Base-by-base conservation (phyloP, 2,113 vertebrate species). In the Silurus meridionalis region DNA sequence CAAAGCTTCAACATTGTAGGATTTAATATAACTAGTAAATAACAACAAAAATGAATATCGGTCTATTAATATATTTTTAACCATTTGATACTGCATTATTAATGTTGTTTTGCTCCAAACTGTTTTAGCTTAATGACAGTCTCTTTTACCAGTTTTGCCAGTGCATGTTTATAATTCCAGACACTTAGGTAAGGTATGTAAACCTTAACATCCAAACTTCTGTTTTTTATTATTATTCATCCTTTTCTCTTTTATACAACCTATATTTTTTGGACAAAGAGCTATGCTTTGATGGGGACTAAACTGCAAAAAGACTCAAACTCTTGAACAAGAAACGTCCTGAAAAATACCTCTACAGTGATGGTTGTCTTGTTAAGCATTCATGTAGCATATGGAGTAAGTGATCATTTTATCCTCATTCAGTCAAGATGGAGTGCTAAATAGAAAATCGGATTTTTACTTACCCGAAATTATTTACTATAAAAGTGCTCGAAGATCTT, bases 381-480 rank as follows among this genome's bases (percentile, higher is more conserved):
- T 28, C 14, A 66, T 14, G 14, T 53, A 10, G 66, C 46, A 52
- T 52, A 15, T 52, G 17, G 21, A 50, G 10, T 23, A 55, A 53
- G 25, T 11, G 5, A 23, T 53, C 25, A 37, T 66, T 82, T 53
- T 2, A 67, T 55, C 67, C 46, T 23, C 23, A 53, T 53, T 53
- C 23, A 53, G 21, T n/a, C 60, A 66, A n/a, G 48, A 25, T 53
- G 23, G n/a, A 67, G 63, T 69, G 48, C 28, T 28, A 55, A 82
- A 53, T 17, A 67, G 25, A 53, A 25, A 82, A 82, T 82, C 13
- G 8, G 25, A 64, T 81, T 81, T 50, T 52, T 9, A 15, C 48
- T 82, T 21, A 66, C 61, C 64, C 15, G n/a, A 67, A 63, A 14
- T 50, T 15, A 52, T 82, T 82, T 67, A 66, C 80, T 52, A 82